phyloP scores from a whole-genome alignment of 1,140 invertebrate genomes.

The Caenorhabditis remanei region DNA sequence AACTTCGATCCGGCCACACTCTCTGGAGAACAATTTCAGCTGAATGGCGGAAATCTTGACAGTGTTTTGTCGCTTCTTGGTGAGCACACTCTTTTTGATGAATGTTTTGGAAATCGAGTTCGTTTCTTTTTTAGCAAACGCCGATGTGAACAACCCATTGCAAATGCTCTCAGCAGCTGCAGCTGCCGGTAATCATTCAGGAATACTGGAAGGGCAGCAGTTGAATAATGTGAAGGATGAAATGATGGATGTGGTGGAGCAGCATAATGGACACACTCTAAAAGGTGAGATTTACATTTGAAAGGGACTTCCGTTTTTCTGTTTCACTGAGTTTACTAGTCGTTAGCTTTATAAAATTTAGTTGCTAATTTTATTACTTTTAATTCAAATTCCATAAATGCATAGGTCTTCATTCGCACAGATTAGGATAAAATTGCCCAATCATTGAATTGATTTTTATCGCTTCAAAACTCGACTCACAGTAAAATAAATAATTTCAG shows the following conservation, averaged over 20 bases:
- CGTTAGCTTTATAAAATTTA: not conserved
- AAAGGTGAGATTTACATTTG: not conserved
- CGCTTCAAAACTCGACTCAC: no score
- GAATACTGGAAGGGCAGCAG: not conserved
- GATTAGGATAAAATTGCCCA: no score
- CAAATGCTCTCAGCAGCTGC: constrained; percentile 37
- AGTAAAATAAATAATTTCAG: no score
- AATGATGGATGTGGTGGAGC: constrained; percentile 7
- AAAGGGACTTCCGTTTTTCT: not conserved
- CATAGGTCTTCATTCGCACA: no score
- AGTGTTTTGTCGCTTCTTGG: constrained; percentile 37
- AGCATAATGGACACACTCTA: constrained; percentile 12
- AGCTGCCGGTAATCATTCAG: not conserved
- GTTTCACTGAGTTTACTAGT: not conserved
- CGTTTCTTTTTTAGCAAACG: not conserved
- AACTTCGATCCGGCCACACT: constrained; percentile 40
- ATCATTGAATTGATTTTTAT: no score
- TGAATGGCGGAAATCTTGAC: constrained; percentile 47
- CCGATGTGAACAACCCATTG: constrained; percentile 33
- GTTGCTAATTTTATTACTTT: no score
- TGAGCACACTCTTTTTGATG: not conserved
- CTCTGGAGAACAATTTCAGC: not conserved
- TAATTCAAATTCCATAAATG: no score
- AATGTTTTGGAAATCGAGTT: not conserved
- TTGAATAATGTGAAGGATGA: constrained; percentile 26